These are phyloP conservation scores for Zaprionus kolodkinae DNA, from an alignment of 1,140 invertebrate species.

Conservation along the genomic window DNA sequence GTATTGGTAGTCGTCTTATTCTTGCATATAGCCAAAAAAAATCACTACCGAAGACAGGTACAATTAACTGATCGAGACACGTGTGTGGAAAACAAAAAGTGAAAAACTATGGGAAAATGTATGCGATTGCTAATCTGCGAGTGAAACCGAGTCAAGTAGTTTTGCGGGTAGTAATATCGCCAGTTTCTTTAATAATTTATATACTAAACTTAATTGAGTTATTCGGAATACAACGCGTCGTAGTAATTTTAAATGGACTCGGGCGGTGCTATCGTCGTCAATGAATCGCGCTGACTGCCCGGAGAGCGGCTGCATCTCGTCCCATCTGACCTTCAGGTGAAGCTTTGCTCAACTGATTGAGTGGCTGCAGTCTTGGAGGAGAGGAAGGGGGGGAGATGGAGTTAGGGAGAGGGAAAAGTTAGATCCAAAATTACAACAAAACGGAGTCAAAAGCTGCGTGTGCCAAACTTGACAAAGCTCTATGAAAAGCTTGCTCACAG, in stretches of 20 bases:
- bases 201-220: constrained; percentile 35
- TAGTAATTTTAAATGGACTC: constrained; percentile 44
- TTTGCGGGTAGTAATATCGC: background rate
- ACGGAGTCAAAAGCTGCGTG: background rate
- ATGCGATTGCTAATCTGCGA: constrained; percentile 50
- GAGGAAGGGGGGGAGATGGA: background rate
- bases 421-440: background rate
- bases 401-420: background rate
- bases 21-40: constrained; percentile 54
- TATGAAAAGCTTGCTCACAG: constrained; percentile 1
- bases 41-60: constrained; percentile 64
- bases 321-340: constrained; percentile 69
- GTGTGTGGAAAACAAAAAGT: constrained; percentile 59
- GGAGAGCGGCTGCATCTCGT: constrained; percentile 44
- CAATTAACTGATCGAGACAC: constrained; percentile 59
- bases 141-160: constrained; percentile 32
- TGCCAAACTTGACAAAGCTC: background rate
- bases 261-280: constrained; percentile 65
- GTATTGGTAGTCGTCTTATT: constrained; percentile 58
- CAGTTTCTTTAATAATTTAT: constrained; percentile 21
- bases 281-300: constrained; percentile 69
- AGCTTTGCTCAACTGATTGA: constrained; percentile 39
- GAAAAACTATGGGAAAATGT: background rate
- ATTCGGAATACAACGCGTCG: constrained; percentile 40
- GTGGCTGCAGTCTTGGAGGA: background rate